Base-by-base conservation (phyloP, 2,888 invertebrate genomes). In the Ypsolopha scabrella region DNA sequence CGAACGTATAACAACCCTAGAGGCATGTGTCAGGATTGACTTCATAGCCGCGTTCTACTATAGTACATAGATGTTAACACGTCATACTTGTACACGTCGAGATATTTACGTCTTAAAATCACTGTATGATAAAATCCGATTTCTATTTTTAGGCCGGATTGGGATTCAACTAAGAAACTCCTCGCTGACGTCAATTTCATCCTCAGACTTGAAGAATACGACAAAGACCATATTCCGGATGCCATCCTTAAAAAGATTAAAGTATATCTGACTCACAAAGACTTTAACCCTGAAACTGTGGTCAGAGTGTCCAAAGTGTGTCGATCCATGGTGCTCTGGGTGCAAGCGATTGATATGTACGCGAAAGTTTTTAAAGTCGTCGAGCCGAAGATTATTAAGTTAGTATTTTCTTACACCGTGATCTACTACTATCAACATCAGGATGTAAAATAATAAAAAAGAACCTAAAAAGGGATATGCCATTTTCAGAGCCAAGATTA, bases 261-360 rank as follows among this genome's bases (percentile, higher is more conserved):
- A 72, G 87, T 87, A 0, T 97, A 96, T 67, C 90, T 96, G 1
- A 92, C 91, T 0, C 92, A 96, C 73, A 94, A 94, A 51, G 94
- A 96, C 63, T 97, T 97, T 67, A 88, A 91, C 9, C 96, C 97
- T 0, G 94, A 89, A 60, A 90, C 89, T 59, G 94, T 97, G 1
- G 94, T 93, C 35, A 95, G 93, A 70, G 51, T 51, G 51, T 94
- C 93, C 4, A 91, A 94, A 89, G 96, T 96, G 0, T 96, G 96
- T 66, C 93, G 92, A 60, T 96, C 96, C 7, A 91, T 97, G 81
- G 96, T 96, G 60, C 89, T 96, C 72, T 97, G 97, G 97, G 96
- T 97, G 7, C 89, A 93, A 67, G 97, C 97, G 0, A 93, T 97
- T 58, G 95, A 96, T 63, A 91, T 92, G 68, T 97, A 97, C 68